Conservation (phyloP, 2,797 vertebrate genomes). For the Enteromius thamalakanensis region DNA sequence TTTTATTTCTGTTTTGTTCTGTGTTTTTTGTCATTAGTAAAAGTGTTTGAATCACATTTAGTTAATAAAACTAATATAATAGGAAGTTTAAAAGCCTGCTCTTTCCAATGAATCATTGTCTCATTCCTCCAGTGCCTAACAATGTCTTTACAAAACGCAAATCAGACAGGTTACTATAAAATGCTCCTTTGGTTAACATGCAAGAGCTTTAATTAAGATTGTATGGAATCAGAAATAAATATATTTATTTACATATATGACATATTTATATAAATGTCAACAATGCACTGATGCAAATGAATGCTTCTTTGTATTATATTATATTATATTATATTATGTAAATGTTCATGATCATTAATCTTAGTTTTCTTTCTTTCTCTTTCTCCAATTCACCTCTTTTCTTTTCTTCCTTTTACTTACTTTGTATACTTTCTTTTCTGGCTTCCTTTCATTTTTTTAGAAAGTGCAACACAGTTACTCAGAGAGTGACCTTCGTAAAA, state of each 20-base stretch:
- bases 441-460: conserved; percentile 56
- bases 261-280: not conserved
- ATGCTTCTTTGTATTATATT: no score
- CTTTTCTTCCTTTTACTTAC: not conserved
- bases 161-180: not conserved
- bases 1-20: not conserved
- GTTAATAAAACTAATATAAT: not conserved
- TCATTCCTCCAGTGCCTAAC: not conserved
- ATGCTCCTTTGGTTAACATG: not conserved
- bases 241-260: not conserved
- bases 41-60: not conserved
- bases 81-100: not conserved
- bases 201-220: not conserved
- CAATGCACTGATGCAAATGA: not conserved
- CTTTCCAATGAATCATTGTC: not conserved
- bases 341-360: not conserved
- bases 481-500: conserved; percentile 70
- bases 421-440: not conserved
- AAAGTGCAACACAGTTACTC: conserved; percentile 68
- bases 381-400: not conserved
- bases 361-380: not conserved
- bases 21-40: not conserved
- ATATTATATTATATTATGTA: not conserved
- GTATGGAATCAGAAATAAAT: not conserved
- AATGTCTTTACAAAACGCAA: not conserved